A percentile compares a stretch with the other conserved stretches of the same genome.
phyloP scores from a whole-genome alignment of 2,797 vertebrate genomes.

The Bucorvus abyssinicus region DNA sequence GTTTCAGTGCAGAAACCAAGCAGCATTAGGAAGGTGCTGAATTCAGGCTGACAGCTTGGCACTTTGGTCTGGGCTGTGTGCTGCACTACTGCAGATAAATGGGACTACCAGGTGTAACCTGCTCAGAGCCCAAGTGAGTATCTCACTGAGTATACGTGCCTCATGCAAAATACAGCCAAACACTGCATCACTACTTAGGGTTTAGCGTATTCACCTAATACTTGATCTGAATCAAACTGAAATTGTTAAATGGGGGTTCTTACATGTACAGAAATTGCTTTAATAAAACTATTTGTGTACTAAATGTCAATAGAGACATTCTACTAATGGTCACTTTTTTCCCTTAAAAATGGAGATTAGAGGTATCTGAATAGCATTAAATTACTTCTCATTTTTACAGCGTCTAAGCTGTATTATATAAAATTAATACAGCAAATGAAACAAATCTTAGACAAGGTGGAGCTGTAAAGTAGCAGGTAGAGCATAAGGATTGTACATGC shows the following conservation, averaged over 20 bases:
- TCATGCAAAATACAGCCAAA: neutral
- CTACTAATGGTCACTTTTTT: neutral
- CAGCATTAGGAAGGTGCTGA: neutral
- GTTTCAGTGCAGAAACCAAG: neutral
- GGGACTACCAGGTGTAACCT: neutral
- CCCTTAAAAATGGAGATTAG: neutral
- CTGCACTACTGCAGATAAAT: neutral
- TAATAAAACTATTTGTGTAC: slow-evolving; percentile 35
- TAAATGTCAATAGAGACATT: neutral
- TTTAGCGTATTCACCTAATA: neutral
- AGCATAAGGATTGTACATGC: neutral
- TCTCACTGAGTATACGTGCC: neutral
- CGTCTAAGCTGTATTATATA: neutral
- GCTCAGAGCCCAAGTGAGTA: neutral
- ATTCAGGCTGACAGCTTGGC: neutral
- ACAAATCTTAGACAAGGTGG: neutral
- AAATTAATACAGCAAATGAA: neutral
- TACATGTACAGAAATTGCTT: neutral
- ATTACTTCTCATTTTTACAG: neutral
- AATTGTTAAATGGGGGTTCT: neutral
- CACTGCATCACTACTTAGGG: neutral
- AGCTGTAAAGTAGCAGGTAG: neutral
- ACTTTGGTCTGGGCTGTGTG: fast-evolving
- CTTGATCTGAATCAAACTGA: neutral
- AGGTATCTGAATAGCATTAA: neutral